A percentile compares a stretch with the other conserved stretches of the same genome.
phyloP scores from a whole-genome alignment of 2,797 vertebrate species.

The Manis javanica region DNA sequence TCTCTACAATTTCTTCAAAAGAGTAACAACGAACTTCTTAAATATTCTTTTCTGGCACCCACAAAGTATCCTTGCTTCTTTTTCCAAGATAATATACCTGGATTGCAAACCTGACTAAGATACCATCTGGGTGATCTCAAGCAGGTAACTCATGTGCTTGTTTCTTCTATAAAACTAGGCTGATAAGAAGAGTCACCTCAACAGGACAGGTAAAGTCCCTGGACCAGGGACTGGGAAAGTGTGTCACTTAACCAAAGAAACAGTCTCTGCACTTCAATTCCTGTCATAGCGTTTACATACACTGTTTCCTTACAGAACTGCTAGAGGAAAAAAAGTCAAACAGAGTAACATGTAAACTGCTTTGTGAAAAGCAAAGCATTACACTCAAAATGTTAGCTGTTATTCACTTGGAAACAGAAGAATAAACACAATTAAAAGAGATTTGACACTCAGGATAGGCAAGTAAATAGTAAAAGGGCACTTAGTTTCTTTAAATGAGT shows the following conservation, averaged over 20 bases:
- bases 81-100: neutral
- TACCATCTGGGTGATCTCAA: neutral
- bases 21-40: neutral
- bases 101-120: neutral
- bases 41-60: neutral
- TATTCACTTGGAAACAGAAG: constrained; percentile 63
- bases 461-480: constrained; percentile 71
- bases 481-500: constrained; percentile 62
- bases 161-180: neutral
- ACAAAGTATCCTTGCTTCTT: neutral
- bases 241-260: neutral
- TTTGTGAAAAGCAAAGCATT: constrained; percentile 45
- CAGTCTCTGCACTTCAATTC: neutral
- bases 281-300: neutral
- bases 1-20: constrained; percentile 49
- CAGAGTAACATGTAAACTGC: neutral
- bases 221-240: neutral
- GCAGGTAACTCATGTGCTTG: neutral
- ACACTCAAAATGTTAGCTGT: constrained; percentile 27
- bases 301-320: neutral
- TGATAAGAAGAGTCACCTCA: neutral
- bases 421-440: constrained; percentile 61
- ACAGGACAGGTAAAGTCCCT: neutral
- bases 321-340: neutral
- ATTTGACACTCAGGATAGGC: constrained; percentile 27